These are phyloP conservation scores for Pantherophis vulpinus DNA, from an alignment of 2,797 vertebrate genomes.

Conservation along the genomic window DNA sequence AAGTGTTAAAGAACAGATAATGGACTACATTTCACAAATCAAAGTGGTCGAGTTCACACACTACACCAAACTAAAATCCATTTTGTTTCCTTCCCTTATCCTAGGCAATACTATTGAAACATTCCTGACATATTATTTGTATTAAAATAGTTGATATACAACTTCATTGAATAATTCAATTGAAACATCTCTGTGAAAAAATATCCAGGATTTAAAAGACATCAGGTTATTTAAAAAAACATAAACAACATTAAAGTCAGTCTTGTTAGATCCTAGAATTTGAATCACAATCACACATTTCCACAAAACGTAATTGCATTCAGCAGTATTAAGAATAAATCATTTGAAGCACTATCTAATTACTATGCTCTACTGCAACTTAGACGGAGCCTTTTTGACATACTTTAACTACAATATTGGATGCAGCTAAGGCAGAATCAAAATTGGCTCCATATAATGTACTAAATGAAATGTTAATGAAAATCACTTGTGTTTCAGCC, in stretches of 20 bases:
- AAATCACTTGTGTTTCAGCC: not conserved
- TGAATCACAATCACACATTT: not conserved
- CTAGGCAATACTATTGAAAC: not conserved
- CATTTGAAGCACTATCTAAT: not conserved
- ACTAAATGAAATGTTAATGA: not conserved
- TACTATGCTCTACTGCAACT: not conserved
- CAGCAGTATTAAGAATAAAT: not conserved
- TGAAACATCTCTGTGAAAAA: not conserved
- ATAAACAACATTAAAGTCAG: not conserved
- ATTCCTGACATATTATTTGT: not conserved
- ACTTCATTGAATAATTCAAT: not conserved
- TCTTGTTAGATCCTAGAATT: not conserved
- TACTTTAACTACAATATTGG: not conserved
- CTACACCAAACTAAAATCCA: not conserved
- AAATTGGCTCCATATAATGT: not conserved
- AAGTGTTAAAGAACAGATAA: not conserved
- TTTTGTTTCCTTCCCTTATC: not conserved
- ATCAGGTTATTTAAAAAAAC: not conserved
- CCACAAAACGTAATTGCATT: not conserved
- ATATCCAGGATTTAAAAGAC: not conserved
- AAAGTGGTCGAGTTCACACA: not conserved
- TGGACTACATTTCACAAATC: not conserved
- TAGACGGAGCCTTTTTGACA: not conserved
- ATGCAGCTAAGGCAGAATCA: not conserved
- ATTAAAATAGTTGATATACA: not conserved